These are phyloP conservation scores for Apis laboriosa DNA, from an alignment of 1,140 invertebrate genomes.

Conservation along the genomic window DNA sequence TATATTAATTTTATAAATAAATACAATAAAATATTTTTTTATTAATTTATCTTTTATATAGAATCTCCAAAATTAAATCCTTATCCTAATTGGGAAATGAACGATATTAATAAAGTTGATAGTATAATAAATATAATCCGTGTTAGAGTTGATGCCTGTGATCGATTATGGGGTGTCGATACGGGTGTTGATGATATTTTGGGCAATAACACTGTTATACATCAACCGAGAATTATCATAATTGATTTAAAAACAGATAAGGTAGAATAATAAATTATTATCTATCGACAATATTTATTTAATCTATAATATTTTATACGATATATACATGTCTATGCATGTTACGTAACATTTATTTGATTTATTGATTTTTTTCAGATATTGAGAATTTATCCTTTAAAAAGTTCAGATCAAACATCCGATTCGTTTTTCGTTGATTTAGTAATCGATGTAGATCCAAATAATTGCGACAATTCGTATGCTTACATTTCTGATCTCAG, in stretches of 20 bases:
- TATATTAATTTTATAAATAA: no score
- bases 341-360: no score
- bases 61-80: constrained; percentile 85
- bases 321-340: no score
- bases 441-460: constrained; percentile 84
- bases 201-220: constrained; percentile 83
- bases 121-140: constrained; percentile 86
- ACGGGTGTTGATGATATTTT: constrained; percentile 88
- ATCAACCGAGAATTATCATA: constrained; percentile 84
- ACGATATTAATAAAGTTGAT: constrained; percentile 80
- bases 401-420: constrained; percentile 84
- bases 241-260: constrained; percentile 88
- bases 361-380: background rate
- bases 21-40: no score
- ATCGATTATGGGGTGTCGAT: constrained; percentile 89
- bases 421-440: constrained; percentile 88
- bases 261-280: constrained; percentile 48
- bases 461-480: constrained; percentile 87
- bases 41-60: background rate
- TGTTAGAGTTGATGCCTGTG: constrained; percentile 85
- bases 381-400: constrained; percentile 62
- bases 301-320: background rate
- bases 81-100: constrained; percentile 86
- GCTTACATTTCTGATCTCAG: constrained; percentile 89
- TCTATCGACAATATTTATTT: background rate